Evolutionary conservation across 2,797 vertebrate genomes (phyloP), one percentile per base, ranked within the genome.

Genomic region (Merluccius polli): DNA sequence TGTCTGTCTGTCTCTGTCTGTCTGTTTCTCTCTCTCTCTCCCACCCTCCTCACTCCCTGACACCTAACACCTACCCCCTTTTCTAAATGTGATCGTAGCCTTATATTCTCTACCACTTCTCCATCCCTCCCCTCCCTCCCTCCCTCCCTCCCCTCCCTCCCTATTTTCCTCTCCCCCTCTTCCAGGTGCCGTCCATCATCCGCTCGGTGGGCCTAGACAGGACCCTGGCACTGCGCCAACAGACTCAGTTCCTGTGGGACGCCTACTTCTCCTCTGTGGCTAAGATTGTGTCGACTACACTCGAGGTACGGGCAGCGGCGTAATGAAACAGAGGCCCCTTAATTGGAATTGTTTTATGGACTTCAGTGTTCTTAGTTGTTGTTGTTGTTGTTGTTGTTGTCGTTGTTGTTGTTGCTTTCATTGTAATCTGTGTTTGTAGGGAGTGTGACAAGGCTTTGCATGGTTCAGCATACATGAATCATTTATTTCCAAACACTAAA

Each of bases 161-260:
- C 33, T 35, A 3, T 8, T 35, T 8, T 35, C 33, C 33, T 81
- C 74, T 74, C 73, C 41, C 79, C 82, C 73, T 82, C 73, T 86
- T 81, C 29, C 90, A 95, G 94, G 92, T 95, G 86, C 93, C 94
- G 74, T 94, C 94, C 82, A 94, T 95, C 84, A 93, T 90, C 77
- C 90, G 94, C 71, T 94, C 93, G 3, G 90, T 94, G 84, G 87
- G 91, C 85, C 86, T 86, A 75, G 93, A 95, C 89, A 91, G 87
- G 87, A 94, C 94, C 88, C 71, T 94, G 91, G 90, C 92, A 67
- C 92, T 95, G 81, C 90, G 93, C 82, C 94, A 95, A 88, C 94
- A 95, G 90, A 94, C 93, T 18, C 94, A 95, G 89, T 94, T 95
- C 92, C 93, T 95, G 41, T 95, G 94, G 94, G 94, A 95, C 5